Conservation (phyloP, 2,113 vertebrate genomes). For the Pithys albifrons region DNA sequence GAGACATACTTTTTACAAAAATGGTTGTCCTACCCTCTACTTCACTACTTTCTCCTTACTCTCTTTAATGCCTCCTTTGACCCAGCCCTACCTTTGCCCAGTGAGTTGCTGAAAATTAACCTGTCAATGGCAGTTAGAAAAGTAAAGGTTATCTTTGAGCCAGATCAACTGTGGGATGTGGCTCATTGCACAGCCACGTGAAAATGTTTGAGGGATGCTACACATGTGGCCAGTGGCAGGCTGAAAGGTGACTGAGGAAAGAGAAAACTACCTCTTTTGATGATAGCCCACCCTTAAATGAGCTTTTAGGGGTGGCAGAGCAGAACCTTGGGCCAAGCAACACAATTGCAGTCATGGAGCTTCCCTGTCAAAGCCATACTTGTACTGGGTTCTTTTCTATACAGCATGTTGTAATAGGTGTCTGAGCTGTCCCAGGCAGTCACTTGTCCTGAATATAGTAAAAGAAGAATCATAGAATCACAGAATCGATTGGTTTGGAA, state of each 20-base stretch:
- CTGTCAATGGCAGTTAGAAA: background rate
- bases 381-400: background rate
- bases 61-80: background rate
- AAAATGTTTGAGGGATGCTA: background rate
- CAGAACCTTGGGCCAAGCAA: background rate
- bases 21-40: background rate
- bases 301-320: background rate
- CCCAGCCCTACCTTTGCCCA: background rate
- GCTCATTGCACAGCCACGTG: accelerated
- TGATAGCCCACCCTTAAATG: background rate
- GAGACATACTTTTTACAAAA: background rate
- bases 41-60: background rate
- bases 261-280: background rate
- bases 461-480: no score
- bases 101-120: background rate
- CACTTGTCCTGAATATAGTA: background rate
- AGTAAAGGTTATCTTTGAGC: background rate
- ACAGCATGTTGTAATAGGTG: background rate
- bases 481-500: no score
- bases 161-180: background rate
- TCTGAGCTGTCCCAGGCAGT: background rate
- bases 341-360: accelerated
- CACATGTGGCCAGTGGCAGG: background rate
- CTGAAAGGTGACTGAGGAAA: background rate
- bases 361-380: background rate